A percentile compares a stretch with the other conserved stretches of the same genome.
Conservation (phyloP, 2,888 invertebrate species). For the Osedax frankpressi region DNA sequence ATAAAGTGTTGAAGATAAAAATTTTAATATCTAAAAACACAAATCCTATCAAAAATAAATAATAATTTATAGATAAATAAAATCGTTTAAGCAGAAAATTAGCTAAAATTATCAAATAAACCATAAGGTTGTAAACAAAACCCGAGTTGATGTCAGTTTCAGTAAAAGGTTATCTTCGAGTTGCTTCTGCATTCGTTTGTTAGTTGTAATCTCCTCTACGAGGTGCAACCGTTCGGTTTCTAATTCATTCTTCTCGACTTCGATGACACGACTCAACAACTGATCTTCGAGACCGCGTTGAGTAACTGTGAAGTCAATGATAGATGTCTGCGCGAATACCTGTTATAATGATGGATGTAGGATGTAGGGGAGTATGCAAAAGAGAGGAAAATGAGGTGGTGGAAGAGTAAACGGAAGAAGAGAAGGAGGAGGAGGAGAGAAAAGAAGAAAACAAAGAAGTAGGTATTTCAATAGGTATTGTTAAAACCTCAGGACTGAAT, state of each 20-base stretch:
- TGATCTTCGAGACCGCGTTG: slow-evolving; percentile 78
- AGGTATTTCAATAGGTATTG: background rate
- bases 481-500: slow-evolving; percentile 62
- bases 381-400: too few relatives aligned
- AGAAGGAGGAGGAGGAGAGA: too few relatives aligned
- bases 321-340: slow-evolving; percentile 66
- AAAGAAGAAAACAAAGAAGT: too few relatives aligned
- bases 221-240: slow-evolving; percentile 62
- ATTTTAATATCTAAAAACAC: too few relatives aligned
- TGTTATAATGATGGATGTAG: slow-evolving; percentile 18
- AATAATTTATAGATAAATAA: too few relatives aligned
- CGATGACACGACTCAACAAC: slow-evolving; percentile 59
- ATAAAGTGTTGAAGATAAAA: too few relatives aligned
- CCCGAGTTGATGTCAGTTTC: slow-evolving; percentile 55
- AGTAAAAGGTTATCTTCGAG: slow-evolving; percentile 69
- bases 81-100: too few relatives aligned
- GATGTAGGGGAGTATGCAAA: too few relatives aligned
- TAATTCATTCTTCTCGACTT: slow-evolving; percentile 59
- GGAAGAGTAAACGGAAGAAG: too few relatives aligned
- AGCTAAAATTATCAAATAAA: too few relatives aligned
- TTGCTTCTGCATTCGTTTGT: slow-evolving; percentile 71
- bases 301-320: slow-evolving; percentile 81
- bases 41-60: too few relatives aligned
- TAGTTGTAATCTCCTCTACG: slow-evolving; percentile 67
- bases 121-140: too few relatives aligned